Evolutionary conservation across 1,140 invertebrate genomes (phyloP).

Genomic region (Leptinotarsa undecemlineata): DNA sequence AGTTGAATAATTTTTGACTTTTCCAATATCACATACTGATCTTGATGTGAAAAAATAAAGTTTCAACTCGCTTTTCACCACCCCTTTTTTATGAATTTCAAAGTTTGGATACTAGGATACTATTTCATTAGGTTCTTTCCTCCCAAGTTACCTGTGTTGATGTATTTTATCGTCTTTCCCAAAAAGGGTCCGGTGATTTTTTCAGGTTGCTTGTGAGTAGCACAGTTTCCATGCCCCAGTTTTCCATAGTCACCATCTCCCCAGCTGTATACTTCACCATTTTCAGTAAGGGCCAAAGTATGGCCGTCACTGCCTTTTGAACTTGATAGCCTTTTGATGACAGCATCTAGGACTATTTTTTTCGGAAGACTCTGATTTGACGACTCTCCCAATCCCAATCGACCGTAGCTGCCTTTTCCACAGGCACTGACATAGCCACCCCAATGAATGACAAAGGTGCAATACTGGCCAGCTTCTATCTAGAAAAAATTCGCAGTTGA

Average conservation of each 20-base stretch:
- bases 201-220: slow-evolving; percentile 64
- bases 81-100: too few species aligned
- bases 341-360: slow-evolving; percentile 61
- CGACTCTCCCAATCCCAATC: slow-evolving; percentile 89
- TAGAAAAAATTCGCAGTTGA: slow-evolving; percentile 40
- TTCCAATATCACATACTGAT: too few species aligned
- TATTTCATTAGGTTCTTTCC: too few species aligned
- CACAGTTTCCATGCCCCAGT: slow-evolving; percentile 70
- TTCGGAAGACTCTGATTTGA: slow-evolving; percentile 92
- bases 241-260: slow-evolving; percentile 98
- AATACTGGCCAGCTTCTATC: slow-evolving; percentile 71
- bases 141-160: slow-evolving; percentile 58
- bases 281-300: slow-evolving; percentile 91
- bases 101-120: too few species aligned
- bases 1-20: too few species aligned
- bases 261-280: slow-evolving; percentile 95
- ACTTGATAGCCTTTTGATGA: slow-evolving; percentile 58
- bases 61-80: too few species aligned
- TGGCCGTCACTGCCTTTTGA: slow-evolving; percentile 77
- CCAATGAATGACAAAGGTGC: slow-evolving; percentile 66
- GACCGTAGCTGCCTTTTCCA: slow-evolving; percentile 93
- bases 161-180: slow-evolving; percentile 59
- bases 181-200: slow-evolving; percentile 57
- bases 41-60: too few species aligned
- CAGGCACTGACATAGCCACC: slow-evolving; percentile 82